These are phyloP conservation scores for Naja naja DNA, from an alignment of 2,113 vertebrate genomes.

Conservation along the genomic window DNA sequence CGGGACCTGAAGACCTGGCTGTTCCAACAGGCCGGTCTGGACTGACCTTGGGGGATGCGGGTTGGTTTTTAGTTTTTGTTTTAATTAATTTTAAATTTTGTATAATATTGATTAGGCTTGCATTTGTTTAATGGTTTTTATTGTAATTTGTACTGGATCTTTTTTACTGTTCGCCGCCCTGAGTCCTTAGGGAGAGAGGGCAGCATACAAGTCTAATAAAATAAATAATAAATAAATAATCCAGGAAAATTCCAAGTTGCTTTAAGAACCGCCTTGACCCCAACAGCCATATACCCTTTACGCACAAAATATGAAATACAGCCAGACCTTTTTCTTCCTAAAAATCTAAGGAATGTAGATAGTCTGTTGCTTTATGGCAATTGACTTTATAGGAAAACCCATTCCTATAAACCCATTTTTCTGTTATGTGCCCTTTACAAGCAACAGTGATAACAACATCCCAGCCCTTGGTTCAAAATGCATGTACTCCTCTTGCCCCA, in stretches of 20 bases:
- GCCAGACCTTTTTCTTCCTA: neutral
- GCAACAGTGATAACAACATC: neutral
- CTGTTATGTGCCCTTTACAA: neutral
- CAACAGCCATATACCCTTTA: neutral
- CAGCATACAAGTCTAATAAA: too few relatives aligned
- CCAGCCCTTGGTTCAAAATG: neutral
- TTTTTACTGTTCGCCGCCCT: too few relatives aligned
- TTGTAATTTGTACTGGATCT: too few relatives aligned
- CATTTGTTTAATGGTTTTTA: too few relatives aligned
- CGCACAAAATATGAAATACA: neutral
- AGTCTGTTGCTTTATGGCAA: neutral
- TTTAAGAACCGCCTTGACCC: neutral
- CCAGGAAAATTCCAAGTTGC: neutral
- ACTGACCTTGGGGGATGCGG: too few relatives aligned
- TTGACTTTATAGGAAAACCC: neutral
- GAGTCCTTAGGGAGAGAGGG: too few relatives aligned
- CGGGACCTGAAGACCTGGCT: too few relatives aligned
- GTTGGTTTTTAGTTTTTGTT: too few relatives aligned
- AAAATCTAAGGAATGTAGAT: neutral
- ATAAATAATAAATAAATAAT: too few relatives aligned
- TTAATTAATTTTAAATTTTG: too few relatives aligned
- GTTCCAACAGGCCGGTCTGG: too few relatives aligned
- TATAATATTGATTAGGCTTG: too few relatives aligned
- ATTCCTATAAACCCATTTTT: neutral
- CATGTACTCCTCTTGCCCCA: neutral